Conservation (phyloP, 2,888 invertebrate species). For the Temnothorax unifasciatus region DNA sequence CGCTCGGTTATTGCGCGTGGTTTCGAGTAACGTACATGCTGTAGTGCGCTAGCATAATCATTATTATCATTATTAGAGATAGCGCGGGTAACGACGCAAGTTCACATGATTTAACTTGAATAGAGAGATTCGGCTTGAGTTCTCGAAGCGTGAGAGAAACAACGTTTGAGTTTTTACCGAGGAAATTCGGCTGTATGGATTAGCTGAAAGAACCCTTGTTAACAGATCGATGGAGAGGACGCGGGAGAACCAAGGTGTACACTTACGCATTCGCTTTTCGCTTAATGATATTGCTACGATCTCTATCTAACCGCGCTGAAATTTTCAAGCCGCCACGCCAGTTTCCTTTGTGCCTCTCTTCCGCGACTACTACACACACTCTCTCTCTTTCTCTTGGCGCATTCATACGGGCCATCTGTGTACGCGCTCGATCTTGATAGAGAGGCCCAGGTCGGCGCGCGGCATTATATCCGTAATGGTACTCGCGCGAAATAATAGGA, state of each 20-base stretch:
- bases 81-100: slow-evolving; percentile 12
- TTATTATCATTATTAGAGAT: background rate
- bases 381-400: background rate
- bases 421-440: slow-evolving; percentile 52
- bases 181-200: background rate
- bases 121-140: background rate
- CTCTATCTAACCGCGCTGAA: slow-evolving; percentile 46
- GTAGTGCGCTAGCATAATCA: too few relatives aligned
- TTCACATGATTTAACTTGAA: background rate
- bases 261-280: slow-evolving; percentile 26
- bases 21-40: too few relatives aligned
- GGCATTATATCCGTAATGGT: slow-evolving; percentile 53
- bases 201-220: background rate
- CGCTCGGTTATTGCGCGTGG: background rate
- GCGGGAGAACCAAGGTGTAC: background rate
- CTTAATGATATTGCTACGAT: slow-evolving; percentile 44
- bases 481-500: slow-evolving; percentile 58
- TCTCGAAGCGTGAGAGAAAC: background rate
- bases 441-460: slow-evolving; percentile 36
- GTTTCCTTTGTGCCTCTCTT: slow-evolving; percentile 42
- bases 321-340: slow-evolving; percentile 40
- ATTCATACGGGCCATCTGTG: slow-evolving; percentile 55
- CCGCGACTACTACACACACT: slow-evolving; percentile 11
- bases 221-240: slow-evolving; percentile 28
- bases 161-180: background rate